Percentiles rank a stretch among this genome's conserved stretches.
These are phyloP conservation scores for Tolypeutes matacus DNA, from an alignment of 2,797 vertebrate genomes.

Conservation along the genomic window DNA sequence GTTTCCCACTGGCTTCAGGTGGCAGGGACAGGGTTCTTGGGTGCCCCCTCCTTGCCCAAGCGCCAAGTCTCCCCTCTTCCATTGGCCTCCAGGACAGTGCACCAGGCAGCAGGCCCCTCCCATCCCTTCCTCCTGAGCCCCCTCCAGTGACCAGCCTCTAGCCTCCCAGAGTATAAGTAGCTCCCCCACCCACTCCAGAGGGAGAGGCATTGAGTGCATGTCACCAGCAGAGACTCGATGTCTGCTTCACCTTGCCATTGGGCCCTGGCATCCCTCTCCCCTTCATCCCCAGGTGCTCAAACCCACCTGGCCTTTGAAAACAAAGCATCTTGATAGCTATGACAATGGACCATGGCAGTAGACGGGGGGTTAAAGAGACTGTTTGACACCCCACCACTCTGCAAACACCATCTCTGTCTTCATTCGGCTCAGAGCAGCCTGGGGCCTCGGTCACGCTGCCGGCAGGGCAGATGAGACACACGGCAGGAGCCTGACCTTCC, in stretches of 20 bases:
- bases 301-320: neutral
- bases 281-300: neutral
- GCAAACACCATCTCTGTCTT: neutral
- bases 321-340: neutral
- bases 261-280: neutral
- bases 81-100: neutral
- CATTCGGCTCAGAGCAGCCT: neutral
- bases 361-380: too few species aligned
- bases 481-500: neutral
- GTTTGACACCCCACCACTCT: too few species aligned
- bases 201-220: fast-evolving
- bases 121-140: neutral
- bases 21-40: neutral
- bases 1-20: neutral
- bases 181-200: neutral
- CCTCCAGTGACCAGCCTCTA: neutral
- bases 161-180: neutral
- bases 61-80: neutral
- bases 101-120: neutral
- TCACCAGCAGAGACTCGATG: neutral
- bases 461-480: neutral
- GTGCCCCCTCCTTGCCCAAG: fast-evolving
- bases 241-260: neutral
- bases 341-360: neutral
- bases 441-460: neutral